Conservation (phyloP, 2,888 invertebrate genomes). For the Operophtera brumata region DNA sequence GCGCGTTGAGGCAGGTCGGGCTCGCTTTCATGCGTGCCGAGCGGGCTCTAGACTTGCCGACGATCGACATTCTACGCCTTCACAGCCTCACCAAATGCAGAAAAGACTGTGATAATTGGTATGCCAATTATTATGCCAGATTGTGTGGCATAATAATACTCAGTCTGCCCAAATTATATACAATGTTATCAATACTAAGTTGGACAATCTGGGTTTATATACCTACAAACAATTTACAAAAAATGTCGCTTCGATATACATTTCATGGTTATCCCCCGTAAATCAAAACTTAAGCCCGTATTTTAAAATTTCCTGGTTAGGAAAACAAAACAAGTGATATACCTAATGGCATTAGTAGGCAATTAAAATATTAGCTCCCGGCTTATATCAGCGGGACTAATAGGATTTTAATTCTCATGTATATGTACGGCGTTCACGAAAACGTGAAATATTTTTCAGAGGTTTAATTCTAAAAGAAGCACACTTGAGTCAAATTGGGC, state of each 20-base stretch:
- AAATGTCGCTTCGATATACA: too few species aligned
- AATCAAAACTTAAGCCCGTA: too few species aligned
- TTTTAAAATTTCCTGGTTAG: too few species aligned
- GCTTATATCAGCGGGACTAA: not conserved
- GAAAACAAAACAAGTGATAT: not conserved
- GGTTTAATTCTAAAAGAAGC: not conserved
- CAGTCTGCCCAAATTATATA: too few species aligned
- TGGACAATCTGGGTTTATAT: too few species aligned
- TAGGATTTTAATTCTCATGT: not conserved
- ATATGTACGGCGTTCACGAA: not conserved
- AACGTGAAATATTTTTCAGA: not conserved
- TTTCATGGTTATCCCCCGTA: too few species aligned
- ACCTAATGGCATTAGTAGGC: too few species aligned
- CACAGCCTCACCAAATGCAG: not conserved
- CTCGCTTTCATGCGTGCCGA: constrained; percentile 41
- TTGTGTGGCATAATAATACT: too few species aligned
- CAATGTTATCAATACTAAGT: too few species aligned
- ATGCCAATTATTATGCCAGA: too few species aligned
- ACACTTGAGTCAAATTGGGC: not conserved
- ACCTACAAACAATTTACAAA: too few species aligned
- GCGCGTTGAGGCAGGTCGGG: constrained; percentile 72
- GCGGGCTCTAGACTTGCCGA: constrained; percentile 11
- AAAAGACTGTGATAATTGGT: not conserved
- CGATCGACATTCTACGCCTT: not conserved
- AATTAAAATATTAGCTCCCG: not conserved